Evolutionary conservation across 2,888 invertebrate species (phyloP), one percentile per base, ranked within the genome.

Genomic region (Oeneis ivallda): DNA sequence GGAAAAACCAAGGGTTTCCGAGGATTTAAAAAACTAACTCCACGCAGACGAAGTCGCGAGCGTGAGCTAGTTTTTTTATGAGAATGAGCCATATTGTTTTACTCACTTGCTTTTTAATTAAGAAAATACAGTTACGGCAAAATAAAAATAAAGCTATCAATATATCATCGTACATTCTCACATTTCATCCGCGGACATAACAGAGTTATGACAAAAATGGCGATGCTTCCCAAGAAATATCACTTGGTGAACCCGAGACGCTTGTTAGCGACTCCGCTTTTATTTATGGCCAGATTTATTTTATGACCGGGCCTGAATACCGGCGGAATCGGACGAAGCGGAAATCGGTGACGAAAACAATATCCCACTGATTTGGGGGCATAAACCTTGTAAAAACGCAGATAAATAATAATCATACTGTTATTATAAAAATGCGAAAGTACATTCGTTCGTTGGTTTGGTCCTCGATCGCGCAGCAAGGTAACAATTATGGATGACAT

Each of bases 271-370:
- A 82, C 90, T 85, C 79, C 82, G 79, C 76, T 80, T 87, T 92
- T 92, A 92, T 92, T 92, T 92, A 92, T 92, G 90, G 75, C 84
- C 85, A 88, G 92, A 92, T 92, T 92, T 92, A 92, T 91, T 92
- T 92, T 92, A 92, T 92, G 85, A 78, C 85, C 84, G 80, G 78
- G 81, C 76, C 78, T 79, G 81, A 82, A 87, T 70, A 72, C 79
- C 75, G 78, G 72, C 72, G 74, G 80, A 82, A 84, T 87, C 84
- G 78, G 84, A 86, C 83, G 80, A 82, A 79, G 80, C 77, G 79
- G 75, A 77, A 78, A 77, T 76, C 76, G 75, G 72, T 75, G 74
- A 76, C 76, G 74, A 75, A 81, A 79, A 86, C 80, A 83, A 83
- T 83, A 81, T 79, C 78, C 78, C 75, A 77, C 76, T 75, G 79